A percentile compares a stretch with the other conserved stretches of the same genome.
phyloP scores from a whole-genome alignment of 1,140 invertebrate genomes.

The Zaprionus ornatus region DNA sequence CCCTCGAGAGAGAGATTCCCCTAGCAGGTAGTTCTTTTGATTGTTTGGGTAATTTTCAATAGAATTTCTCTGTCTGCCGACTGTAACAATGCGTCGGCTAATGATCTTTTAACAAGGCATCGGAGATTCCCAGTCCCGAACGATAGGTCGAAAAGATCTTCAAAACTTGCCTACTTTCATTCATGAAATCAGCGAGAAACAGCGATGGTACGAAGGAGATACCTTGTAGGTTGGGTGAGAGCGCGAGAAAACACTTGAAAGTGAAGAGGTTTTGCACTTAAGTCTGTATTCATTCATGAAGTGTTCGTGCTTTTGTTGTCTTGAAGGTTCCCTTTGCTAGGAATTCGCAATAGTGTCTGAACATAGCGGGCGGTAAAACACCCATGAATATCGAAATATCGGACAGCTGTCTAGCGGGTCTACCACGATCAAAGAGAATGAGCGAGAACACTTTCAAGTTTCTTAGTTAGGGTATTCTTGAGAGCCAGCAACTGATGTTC shows the following conservation, averaged over 20 bases:
- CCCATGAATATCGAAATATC: slow-evolving; percentile 18
- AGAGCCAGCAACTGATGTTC: background rate
- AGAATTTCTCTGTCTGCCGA: slow-evolving; percentile 47
- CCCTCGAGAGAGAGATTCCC: slow-evolving; percentile 2
- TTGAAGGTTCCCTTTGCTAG: slow-evolving; percentile 19
- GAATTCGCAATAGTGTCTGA: slow-evolving; percentile 30
- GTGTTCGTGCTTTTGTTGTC: slow-evolving; percentile 49
- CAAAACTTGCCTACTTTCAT: slow-evolving; percentile 46
- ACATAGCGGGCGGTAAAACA: slow-evolving; percentile 43
- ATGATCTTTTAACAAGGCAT: slow-evolving; percentile 77
- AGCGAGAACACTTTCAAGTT: background rate
- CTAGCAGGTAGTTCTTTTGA: slow-evolving; percentile 46
- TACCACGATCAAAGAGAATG: background rate
- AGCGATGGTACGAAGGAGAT: background rate
- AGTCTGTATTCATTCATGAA: slow-evolving; percentile 77
- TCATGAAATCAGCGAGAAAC: slow-evolving; percentile 54
- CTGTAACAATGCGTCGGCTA: slow-evolving; percentile 49
- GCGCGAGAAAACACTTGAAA: slow-evolving; percentile 67
- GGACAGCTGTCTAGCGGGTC: slow-evolving; percentile 49
- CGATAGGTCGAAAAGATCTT: slow-evolving; percentile 2
- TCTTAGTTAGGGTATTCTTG: background rate
- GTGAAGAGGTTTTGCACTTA: slow-evolving; percentile 74
- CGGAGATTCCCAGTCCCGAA: slow-evolving; percentile 63
- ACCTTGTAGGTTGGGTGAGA: background rate
- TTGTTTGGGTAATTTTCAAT: slow-evolving; percentile 55